Evolutionary conservation across 92 coral and sea anemone genomes (phyloP).

Genomic region (Nematostella vectensis): DNA sequence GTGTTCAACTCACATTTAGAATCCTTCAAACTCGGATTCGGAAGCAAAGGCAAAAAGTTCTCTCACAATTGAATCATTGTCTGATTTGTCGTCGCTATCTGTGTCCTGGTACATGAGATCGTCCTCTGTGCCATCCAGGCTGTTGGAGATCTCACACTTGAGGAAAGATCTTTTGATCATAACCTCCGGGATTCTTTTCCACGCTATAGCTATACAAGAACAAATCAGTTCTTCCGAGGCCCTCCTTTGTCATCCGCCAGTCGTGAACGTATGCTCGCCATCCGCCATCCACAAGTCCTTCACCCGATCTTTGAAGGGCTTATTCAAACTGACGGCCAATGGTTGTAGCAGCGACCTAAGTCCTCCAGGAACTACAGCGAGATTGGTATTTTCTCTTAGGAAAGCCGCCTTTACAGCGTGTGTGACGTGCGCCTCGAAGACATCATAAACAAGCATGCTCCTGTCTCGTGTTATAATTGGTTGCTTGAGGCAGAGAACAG

Average conservation of each 20-base stretch:
- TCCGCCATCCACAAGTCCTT: slow-evolving; percentile 22
- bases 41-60: slow-evolving; percentile 19
- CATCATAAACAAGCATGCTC: slow-evolving; percentile 29
- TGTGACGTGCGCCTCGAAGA: slow-evolving; percentile 37
- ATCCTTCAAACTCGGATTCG: slow-evolving; percentile 25
- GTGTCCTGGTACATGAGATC: slow-evolving; percentile 4
- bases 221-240: slow-evolving; percentile 19
- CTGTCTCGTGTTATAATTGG: slow-evolving; percentile 7
- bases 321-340: slow-evolving; percentile 13
- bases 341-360: slow-evolving; percentile 22
- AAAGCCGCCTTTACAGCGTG: slow-evolving; percentile 18
- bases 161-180: slow-evolving; percentile 18
- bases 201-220: slow-evolving; percentile 18
- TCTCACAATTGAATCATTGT: slow-evolving; percentile 6
- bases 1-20: neutral
- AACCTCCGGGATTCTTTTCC: slow-evolving; percentile 18
- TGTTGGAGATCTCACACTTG: slow-evolving; percentile 29
- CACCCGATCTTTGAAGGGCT: slow-evolving; percentile 27
- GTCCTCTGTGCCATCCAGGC: slow-evolving; percentile 27
- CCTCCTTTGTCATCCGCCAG: slow-evolving; percentile 20
- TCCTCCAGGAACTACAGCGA: slow-evolving; percentile 29
- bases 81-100: slow-evolving; percentile 1
- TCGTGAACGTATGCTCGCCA: slow-evolving; percentile 14
- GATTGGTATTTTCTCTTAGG: slow-evolving; percentile 11
- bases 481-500: too few species aligned